Evolutionary conservation across 2,888 invertebrate species (phyloP), one percentile per base, ranked within the genome.

Genomic region (Lepetodrilus schrolli): DNA sequence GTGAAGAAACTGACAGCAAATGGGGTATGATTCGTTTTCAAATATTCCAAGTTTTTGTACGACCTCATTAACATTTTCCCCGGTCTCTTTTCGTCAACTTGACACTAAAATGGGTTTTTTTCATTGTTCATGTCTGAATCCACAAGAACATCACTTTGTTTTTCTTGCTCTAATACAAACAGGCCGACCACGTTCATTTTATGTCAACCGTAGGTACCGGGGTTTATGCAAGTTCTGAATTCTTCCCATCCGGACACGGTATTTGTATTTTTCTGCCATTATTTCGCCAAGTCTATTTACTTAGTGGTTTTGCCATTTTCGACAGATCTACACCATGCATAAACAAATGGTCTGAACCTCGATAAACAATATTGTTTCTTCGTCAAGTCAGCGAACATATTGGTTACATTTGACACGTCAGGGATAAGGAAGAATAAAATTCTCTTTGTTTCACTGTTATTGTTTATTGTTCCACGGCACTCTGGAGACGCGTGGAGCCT

Each of bases 391-490:
- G 5, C 58, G 50, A 26, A 30, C 30, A 58, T 58, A 58, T 58
- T 58, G 30, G 58, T 58, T 58, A 58, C 34, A 58, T 58, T 58
- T 58, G 58, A 30, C 58, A 58, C 17, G 58, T 58, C 34, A 30
- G n/a, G 58, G 30, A 58, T 58, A 58, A 58, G 58, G 34, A 30
- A 34, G 30, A 58, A 58, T 58, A 30, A 58, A 58, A 58, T 58
- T 58, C 58, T 58, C 58, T 58, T 58, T 58, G 58, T 58, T 58
- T 58, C 26, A 17, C 30, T 17, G 26, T 23, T 30, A 30, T 17
- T 58, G 58, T 58, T 58, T 58, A 58, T 58, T 58, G 26, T 58
- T 58, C 34, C 21, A 50, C n/a, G n/a, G n/a, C n/a, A n/a, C n/a
- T n/a, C n/a, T n/a, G n/a, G n/a, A n/a, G n/a, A n/a, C n/a, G n/a